Percentiles rank a stretch among this genome's conserved stretches.
Evolutionary conservation across 2,888 invertebrate species (phyloP).

Genomic region (Drosophila diplacantha): DNA sequence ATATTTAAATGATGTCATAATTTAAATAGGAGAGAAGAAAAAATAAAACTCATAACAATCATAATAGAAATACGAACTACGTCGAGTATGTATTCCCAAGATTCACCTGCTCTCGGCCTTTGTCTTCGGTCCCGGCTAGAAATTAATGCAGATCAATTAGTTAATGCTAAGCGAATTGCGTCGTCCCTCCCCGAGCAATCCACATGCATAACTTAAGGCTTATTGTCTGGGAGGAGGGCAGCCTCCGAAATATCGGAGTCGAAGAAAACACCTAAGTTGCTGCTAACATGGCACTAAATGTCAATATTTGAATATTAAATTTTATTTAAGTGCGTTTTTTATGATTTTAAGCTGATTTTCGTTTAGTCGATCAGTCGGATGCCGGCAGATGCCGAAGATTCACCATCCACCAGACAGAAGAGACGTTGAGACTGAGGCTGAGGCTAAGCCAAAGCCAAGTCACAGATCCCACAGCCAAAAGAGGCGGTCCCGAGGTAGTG

Average conservation of each 20-base stretch:
- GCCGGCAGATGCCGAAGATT: slow-evolving; percentile 25
- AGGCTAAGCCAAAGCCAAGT: slow-evolving; percentile 12
- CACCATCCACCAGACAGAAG: slow-evolving; percentile 6
- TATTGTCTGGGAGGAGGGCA: slow-evolving; percentile 29
- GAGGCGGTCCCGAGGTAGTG: slow-evolving; percentile 63
- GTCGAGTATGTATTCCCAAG: slow-evolving; percentile 28
- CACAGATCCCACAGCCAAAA: slow-evolving; percentile 44
- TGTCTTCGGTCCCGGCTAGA: slow-evolving; percentile 41
- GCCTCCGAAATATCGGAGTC: slow-evolving; percentile 20
- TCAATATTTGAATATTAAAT: slow-evolving; percentile 74
- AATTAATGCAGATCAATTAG: slow-evolving; percentile 74
- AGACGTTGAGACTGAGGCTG: not conserved
- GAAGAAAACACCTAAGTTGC: slow-evolving; percentile 63
- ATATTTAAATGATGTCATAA: slow-evolving; percentile 73
- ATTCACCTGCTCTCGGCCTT: slow-evolving; percentile 37
- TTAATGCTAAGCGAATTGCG: slow-evolving; percentile 61
- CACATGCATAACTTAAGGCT: slow-evolving; percentile 37
- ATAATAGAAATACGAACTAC: slow-evolving; percentile 59
- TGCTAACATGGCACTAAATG: slow-evolving; percentile 74
- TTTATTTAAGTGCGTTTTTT: slow-evolving; percentile 74
- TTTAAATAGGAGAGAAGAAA: slow-evolving; percentile 52
- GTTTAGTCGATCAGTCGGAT: slow-evolving; percentile 53
- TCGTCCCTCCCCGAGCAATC: slow-evolving; percentile 25
- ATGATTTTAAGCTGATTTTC: slow-evolving; percentile 72
- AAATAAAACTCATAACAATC: slow-evolving; percentile 58